These are phyloP conservation scores for Synchiropus splendidus DNA, from an alignment of 2,113 vertebrate genomes.

Conservation along the genomic window DNA sequence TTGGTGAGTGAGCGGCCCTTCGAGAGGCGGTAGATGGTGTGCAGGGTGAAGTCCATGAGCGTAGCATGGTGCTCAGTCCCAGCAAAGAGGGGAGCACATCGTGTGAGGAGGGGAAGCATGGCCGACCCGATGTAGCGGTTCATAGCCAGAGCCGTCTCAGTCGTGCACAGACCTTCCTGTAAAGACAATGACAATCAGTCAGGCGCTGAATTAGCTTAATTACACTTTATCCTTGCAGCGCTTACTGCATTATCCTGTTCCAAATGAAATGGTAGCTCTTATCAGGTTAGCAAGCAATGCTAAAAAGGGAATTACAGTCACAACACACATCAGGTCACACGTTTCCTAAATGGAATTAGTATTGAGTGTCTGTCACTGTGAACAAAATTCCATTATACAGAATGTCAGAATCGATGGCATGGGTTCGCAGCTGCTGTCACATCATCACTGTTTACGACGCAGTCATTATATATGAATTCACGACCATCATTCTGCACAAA, in stretches of 20 bases:
- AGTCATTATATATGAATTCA: too few relatives aligned
- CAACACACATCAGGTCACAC: background rate
- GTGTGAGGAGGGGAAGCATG: conserved; percentile 86
- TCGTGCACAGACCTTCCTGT: conserved; percentile 87
- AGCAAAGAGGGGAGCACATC: conserved; percentile 88
- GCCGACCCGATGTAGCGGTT: conserved; percentile 92
- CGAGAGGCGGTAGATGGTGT: conserved; percentile 92
- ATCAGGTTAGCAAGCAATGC: background rate
- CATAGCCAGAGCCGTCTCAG: conserved; percentile 88
- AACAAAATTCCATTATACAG: background rate
- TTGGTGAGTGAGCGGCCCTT: conserved; percentile 95
- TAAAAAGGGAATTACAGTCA: conserved; percentile 1
- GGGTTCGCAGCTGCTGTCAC: conserved; percentile 13
- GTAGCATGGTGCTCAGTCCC: conserved; percentile 86
- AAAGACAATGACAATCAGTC: conserved; percentile 1
- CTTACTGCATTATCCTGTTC: too few relatives aligned
- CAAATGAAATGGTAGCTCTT: background rate
- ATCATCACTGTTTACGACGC: conserved; percentile 19
- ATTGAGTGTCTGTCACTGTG: conserved; percentile 1
- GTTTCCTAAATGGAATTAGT: conserved; percentile 3
- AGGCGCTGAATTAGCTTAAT: too few relatives aligned
- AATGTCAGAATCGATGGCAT: background rate
- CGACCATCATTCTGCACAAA: too few relatives aligned
- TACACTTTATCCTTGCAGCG: too few relatives aligned
- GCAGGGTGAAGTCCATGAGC: conserved; percentile 87